Evolutionary conservation across 2,113 vertebrate species (phyloP).

Genomic region (Pteruthius melanotis): DNA sequence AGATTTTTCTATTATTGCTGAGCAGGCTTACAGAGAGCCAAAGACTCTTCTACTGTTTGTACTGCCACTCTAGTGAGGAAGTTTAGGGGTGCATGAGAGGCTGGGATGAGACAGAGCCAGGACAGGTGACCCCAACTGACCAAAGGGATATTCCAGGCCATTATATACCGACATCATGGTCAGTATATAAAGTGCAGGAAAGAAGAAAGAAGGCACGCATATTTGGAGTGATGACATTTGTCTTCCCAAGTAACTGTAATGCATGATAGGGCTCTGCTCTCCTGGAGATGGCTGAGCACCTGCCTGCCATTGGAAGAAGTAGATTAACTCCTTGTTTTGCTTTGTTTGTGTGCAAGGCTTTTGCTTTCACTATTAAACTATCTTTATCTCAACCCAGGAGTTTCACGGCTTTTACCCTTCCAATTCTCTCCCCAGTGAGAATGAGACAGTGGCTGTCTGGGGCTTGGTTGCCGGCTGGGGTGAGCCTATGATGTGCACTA

Average conservation of each 20-base stretch:
- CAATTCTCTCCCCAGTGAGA: background rate
- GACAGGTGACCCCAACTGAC: background rate
- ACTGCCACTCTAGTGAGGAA: no score
- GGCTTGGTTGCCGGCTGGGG: background rate
- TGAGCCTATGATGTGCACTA: background rate
- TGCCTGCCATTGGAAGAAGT: background rate
- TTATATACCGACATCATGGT: background rate
- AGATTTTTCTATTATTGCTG: background rate
- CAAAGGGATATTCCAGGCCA: background rate
- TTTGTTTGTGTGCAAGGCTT: background rate
- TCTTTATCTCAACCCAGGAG: accelerated
- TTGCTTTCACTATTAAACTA: accelerated
- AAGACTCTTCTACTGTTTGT: background rate
- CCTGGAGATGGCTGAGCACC: background rate
- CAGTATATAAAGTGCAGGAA: background rate
- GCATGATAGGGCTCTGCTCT: background rate
- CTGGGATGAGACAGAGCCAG: background rate
- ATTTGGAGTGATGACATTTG: background rate
- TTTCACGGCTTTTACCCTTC: background rate
- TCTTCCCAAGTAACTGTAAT: background rate
- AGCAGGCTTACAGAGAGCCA: background rate
- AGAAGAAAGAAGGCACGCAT: background rate
- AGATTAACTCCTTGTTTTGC: background rate
- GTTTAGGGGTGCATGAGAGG: background rate
- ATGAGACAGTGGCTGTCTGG: background rate